phyloP scores from a whole-genome alignment of 2,888 invertebrate genomes.

The Trypoxylon attenuatum region DNA sequence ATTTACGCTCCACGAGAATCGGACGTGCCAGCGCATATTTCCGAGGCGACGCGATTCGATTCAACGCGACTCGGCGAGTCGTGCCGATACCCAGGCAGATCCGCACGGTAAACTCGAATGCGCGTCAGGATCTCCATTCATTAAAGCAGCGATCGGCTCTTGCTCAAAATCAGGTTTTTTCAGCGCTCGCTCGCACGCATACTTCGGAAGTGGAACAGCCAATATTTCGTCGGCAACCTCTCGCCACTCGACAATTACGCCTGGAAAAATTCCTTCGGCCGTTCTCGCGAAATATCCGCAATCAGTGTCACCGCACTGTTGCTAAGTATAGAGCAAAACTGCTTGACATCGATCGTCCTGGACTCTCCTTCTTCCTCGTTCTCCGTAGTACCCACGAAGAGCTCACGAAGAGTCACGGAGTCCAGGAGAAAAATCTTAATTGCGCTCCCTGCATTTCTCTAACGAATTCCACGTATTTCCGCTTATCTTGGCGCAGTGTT shows the following conservation, averaged over 20 bases:
- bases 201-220: too few species aligned
- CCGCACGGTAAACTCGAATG: too few species aligned
- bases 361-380: not conserved
- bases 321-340: not conserved
- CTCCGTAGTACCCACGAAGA: not conserved
- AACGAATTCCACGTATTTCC: conserved; percentile 30
- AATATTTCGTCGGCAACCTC: too few species aligned
- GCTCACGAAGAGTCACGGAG: not conserved
- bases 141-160: too few species aligned
- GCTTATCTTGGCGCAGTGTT: conserved; percentile 13
- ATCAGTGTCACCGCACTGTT: not conserved
- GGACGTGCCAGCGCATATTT: conserved; percentile 17
- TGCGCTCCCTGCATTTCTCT: conserved; percentile 20
- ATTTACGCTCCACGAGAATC: conserved; percentile 29
- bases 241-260: too few species aligned
- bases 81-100: too few species aligned
- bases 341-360: conserved; percentile 10
- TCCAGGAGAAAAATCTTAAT: conserved; percentile 33
- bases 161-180: too few species aligned
- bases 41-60: not conserved
- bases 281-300: not conserved
- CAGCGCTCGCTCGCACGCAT: too few species aligned
- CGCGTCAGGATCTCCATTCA: too few species aligned
- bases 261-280: not conserved
- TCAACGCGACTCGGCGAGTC: not conserved